Percentiles rank a stretch among this genome's conserved stretches.
phyloP scores from a whole-genome alignment of 2,797 vertebrate species.

The Arctocebus calabarensis region DNA sequence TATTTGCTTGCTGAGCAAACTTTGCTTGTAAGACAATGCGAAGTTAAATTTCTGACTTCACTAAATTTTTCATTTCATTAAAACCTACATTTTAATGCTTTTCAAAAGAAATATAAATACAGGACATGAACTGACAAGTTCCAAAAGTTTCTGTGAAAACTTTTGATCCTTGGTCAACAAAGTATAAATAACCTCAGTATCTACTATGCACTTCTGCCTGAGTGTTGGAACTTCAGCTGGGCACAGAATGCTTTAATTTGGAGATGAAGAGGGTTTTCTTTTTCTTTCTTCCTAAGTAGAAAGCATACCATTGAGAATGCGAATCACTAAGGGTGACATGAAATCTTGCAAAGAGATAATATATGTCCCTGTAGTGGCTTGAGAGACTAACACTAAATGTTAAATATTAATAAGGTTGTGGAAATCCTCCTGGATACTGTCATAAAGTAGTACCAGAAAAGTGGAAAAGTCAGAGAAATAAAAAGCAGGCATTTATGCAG shows the following conservation, averaged over 20 bases:
- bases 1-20: neutral
- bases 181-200: slow-evolving; percentile 38
- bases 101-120: slow-evolving; percentile 35
- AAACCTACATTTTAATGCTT: slow-evolving; percentile 25
- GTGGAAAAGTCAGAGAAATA: neutral
- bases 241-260: slow-evolving; percentile 35
- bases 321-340: slow-evolving; percentile 65
- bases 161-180: neutral
- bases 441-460: slow-evolving; percentile 32
- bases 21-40: neutral
- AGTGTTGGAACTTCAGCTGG: neutral
- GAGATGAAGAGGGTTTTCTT: neutral
- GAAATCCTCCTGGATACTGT: slow-evolving; percentile 27
- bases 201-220: neutral
- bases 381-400: slow-evolving; percentile 67
- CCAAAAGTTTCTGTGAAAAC: slow-evolving; percentile 6
- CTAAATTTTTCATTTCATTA: slow-evolving; percentile 26
- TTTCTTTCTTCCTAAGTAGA: neutral
- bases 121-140: neutral
- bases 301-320: slow-evolving; percentile 46
- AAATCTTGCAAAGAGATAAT: slow-evolving; percentile 69
- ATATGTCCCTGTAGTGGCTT: slow-evolving; percentile 55
- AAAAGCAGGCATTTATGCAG: neutral
- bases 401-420: slow-evolving; percentile 75
- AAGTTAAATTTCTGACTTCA: neutral